Evolutionary conservation across 2,888 invertebrate species (phyloP).

Genomic region (Lasioglossum oenotherae): DNA sequence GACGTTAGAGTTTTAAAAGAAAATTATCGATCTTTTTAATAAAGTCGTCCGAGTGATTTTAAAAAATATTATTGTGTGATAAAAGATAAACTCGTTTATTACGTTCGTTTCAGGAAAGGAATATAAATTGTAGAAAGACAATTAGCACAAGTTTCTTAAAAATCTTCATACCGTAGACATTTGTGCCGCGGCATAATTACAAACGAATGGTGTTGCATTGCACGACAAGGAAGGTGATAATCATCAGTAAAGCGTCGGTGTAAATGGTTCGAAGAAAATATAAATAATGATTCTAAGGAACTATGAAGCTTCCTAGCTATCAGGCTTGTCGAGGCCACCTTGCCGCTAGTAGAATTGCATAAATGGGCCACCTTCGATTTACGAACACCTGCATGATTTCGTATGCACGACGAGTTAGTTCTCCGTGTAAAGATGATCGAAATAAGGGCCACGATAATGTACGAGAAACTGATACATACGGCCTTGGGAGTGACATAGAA

Average conservation of each 20-base stretch:
- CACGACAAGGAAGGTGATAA: neutral
- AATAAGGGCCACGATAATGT: constrained; percentile 18
- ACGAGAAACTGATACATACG: neutral
- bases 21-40: no score
- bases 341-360: neutral
- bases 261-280: no score
- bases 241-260: no score
- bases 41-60: no score
- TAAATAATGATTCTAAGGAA: neutral
- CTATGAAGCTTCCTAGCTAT: neutral
- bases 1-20: no score
- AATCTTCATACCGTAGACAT: neutral
- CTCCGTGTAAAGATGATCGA: constrained; percentile 18
- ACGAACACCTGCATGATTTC: neutral
- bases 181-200: neutral
- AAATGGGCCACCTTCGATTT: constrained; percentile 3
- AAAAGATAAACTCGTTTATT: no score
- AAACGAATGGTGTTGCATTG: neutral
- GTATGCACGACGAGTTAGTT: neutral
- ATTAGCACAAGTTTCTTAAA: neutral
- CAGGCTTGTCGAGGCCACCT: neutral
- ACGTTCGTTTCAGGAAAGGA: no score
- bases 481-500: constrained; percentile 39
- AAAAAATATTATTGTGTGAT: no score
- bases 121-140: no score